Evolutionary conservation across 2,113 vertebrate genomes (phyloP), one percentile per base, ranked within the genome.

Genomic region (Gavia stellata): DNA sequence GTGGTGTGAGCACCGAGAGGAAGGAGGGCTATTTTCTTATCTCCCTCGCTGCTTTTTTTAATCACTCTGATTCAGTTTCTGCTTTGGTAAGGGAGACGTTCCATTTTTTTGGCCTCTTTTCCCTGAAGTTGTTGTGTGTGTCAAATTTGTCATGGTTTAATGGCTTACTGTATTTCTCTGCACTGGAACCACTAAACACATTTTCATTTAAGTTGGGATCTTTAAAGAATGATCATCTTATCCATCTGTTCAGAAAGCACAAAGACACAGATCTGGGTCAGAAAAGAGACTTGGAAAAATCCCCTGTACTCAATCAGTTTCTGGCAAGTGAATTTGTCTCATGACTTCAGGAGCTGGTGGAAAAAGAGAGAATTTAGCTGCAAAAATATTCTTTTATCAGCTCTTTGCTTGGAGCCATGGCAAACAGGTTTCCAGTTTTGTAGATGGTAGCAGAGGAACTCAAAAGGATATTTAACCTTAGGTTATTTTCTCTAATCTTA

Each of bases 401-500:
- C 89, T 97, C 84, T 90, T 97, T 86, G 95, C 96, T 97, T 77
- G 77, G 24, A 96, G 96, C 95, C 68, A 86, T 68, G 81, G 93
- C 81, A 84, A 96, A 92, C 94, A 94, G 81, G 86, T 91, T 95
- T 96, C 91, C 89, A 95, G 95, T 94, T 93, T 97, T 97, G 93
- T 93, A 92, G 92, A 96, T 67, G 47, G 91, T 92, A 74, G 83
- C 34, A 40, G n/a, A 73, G 77, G 59, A 96, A 75, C 72, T 82
- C 74, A 72, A 90, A 96, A 96, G 33, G 73, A 93, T 91, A 94
- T 94, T 90, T 97, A 88, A 97, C 93, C 96, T 96, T 61, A 26
- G 93, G 97, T 92, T 96, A 96, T 98, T 98, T 96, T 95, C 93
- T 96, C 93, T 97, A 90, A 97, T 98, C 93, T 96, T 83, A 67